A percentile compares a stretch with the other conserved stretches of the same genome.
Evolutionary conservation across 2,113 vertebrate species (phyloP).

Genomic region (Cinclus mexicanus): DNA sequence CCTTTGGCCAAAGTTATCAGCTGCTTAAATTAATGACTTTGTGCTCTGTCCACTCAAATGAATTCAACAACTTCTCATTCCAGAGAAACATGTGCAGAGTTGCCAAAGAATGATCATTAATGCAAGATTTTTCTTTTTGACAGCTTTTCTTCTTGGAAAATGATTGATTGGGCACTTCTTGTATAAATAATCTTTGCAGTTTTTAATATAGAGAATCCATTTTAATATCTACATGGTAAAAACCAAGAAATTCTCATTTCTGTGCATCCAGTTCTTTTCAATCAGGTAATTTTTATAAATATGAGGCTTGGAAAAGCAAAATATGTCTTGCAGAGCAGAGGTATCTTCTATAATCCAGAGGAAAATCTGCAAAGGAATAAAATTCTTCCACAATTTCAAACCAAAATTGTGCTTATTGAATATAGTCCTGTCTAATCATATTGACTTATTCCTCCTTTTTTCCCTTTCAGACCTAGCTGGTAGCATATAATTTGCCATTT

Average conservation of each 20-base stretch:
- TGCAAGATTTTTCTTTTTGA: not conserved
- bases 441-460: constrained; percentile 22
- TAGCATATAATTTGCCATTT: not conserved
- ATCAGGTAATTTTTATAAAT: not conserved
- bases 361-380: not conserved
- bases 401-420: not conserved
- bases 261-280: not conserved
- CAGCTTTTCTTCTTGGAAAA: not conserved
- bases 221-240: not conserved
- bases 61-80: not conserved
- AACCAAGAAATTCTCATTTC: not conserved
- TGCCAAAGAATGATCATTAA: not conserved
- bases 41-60: not conserved
- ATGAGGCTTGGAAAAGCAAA: not conserved
- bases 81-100: not conserved
- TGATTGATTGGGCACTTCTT: not conserved
- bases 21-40: not conserved
- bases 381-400: not conserved
- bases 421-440: not conserved
- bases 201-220: not conserved
- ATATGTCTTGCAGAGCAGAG: not conserved
- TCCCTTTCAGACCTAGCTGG: not conserved
- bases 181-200: not conserved
- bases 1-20: not conserved
- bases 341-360: not conserved